Base-by-base conservation (phyloP, 92 coral and sea anemone genomes). In the Parazoanthus atlanticus region DNA sequence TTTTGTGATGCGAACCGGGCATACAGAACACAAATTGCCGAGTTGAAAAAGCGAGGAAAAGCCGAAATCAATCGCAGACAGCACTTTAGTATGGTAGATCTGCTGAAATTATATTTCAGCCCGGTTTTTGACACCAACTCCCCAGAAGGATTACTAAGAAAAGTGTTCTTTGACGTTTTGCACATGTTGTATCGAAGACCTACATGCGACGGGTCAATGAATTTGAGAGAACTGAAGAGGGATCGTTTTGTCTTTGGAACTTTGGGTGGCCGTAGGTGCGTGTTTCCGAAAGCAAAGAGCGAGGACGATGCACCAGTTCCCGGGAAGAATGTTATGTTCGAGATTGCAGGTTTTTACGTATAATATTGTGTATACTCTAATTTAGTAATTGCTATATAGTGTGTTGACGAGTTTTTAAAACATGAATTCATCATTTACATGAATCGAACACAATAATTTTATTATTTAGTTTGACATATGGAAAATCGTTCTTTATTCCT, bases 151-250 rank as follows among this genome's bases (percentile, higher is more conserved):
- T 88, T 95, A 66, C 88, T 90, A 28, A 86, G 94, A 47, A 95
- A 95, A 86, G 95, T 92, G 61, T 95, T 94, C 84, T 92, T 95
- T 76, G 98, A 95, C 82, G 81, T 95, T 81, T 92, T 95, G 96
- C 95, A 95, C 86, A 81, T 93, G 85, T 89, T 94, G 38, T 93
- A 94, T 46, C 91, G 92, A 46, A 93, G 92, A 84, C 93, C 96
- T 54, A 91, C 93, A 79, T 91, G 96, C 38, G 95, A 94, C 19
- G 77, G 87, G 87, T 84, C 87, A 84, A 84, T 84, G 70, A 91
- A 90, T 19, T 91, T 95, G 86, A 86, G 98, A 78, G 98, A 95
- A 52, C 93, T 93, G 74, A 95, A 93, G 58, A 92, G 94, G 47
- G 96, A 95, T 43, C 91, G 94, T 15, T 95, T 88, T 89, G 93